phyloP scores from a whole-genome alignment of 2,797 vertebrate genomes.

The Poecilia gillii region DNA sequence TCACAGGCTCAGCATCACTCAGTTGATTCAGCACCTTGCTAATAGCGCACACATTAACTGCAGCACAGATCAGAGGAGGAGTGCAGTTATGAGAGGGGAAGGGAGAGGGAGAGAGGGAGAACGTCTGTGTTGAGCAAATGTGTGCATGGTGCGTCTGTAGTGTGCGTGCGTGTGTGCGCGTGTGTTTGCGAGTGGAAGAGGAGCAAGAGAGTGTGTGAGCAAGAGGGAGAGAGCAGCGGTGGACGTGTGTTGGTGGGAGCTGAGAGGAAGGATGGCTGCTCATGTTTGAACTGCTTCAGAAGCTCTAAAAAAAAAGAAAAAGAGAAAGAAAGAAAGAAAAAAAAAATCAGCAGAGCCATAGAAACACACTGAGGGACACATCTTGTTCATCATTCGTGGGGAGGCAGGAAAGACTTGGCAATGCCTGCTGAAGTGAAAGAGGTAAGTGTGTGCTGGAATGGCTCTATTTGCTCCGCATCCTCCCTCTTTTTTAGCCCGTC shows the following conservation, averaged over 20 bases:
- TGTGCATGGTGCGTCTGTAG: conserved; percentile 64
- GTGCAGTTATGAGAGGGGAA: conserved; percentile 54
- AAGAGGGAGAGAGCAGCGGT: conserved; percentile 40
- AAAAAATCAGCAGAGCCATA: conserved; percentile 49
- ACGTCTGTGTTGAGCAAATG: conserved; percentile 67
- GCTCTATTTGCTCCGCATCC: conserved; percentile 64
- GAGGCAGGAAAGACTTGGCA: conserved; percentile 68
- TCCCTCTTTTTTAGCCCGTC: conserved; percentile 54
- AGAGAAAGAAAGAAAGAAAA: neutral
- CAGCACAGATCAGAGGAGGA: conserved; percentile 71
- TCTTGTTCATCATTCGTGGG: conserved; percentile 64
- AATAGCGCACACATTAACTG: conserved; percentile 74
- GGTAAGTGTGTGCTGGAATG: conserved; percentile 78
- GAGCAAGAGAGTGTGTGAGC: conserved; percentile 42
- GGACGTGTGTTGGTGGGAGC: conserved; percentile 75
- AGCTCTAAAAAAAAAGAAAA: conserved; percentile 42
- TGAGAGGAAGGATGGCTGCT: conserved; percentile 80
- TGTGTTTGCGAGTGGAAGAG: conserved; percentile 57
- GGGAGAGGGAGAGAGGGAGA: conserved; percentile 26
- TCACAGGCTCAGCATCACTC: conserved; percentile 69
- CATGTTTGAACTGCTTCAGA: conserved; percentile 75
- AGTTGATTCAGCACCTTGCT: conserved; percentile 79
- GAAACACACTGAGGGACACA: conserved; percentile 57
- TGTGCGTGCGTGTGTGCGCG: conserved; percentile 16
- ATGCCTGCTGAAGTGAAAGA: conserved; percentile 85